These are phyloP conservation scores for human (Homo sapiens) DNA, from an alignment of 2,113 vertebrate species.

Conservation along the genomic window GRCh38 chr1:5369001-5369500, in stretches of 20 bases:
- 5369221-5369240: not conserved
- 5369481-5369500: not conserved
- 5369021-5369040: no score
- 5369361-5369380: accelerated
- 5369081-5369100: no score
- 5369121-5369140: no score
- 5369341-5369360: not conserved
- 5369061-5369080: no score
- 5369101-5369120: not conserved
- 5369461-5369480: not conserved
- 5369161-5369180: not conserved
- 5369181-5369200: not conserved
- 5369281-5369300: not conserved
- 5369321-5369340: accelerated
- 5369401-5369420: not conserved
- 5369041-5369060: no score
- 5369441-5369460: not conserved
- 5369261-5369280: not conserved
- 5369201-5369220: not conserved
- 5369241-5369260: not conserved
- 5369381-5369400: not conserved
- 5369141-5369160: not conserved
- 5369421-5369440: not conserved
- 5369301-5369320: not conserved
- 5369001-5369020: no score